phyloP scores from a whole-genome alignment of 2,113 vertebrate genomes.

The Montifringilla adamsi region DNA sequence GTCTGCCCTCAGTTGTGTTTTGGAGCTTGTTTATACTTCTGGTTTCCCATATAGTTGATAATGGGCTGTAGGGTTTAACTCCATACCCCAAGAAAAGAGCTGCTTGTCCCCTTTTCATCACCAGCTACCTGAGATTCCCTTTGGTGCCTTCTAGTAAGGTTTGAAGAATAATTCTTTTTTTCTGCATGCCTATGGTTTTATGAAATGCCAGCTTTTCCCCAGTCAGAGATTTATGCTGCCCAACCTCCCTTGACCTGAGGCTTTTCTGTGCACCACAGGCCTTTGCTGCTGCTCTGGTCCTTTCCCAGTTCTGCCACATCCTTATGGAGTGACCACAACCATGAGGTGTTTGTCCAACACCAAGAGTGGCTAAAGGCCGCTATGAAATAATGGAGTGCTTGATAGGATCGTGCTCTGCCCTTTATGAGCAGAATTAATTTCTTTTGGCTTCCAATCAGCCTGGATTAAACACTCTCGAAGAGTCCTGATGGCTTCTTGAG shows the following conservation, averaged over 20 bases:
- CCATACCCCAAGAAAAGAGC: neutral
- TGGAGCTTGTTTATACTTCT: neutral
- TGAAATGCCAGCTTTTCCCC: neutral
- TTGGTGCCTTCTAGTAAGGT: neutral
- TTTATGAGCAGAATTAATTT: neutral
- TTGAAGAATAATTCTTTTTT: neutral
- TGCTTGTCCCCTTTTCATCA: neutral
- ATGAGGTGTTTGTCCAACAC: neutral
- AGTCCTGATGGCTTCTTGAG: constrained; percentile 34
- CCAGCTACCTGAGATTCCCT: neutral
- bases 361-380: accelerated
- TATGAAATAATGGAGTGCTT: neutral
- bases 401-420: neutral
- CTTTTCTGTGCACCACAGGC: neutral
- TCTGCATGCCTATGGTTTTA: neutral
- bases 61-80: neutral
- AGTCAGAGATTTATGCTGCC: neutral
- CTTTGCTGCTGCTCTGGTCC: neutral
- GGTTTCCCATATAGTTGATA: neutral
- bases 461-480: constrained; percentile 24
- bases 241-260: neutral
- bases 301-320: neutral
- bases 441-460: neutral
- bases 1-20: neutral
- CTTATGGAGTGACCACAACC: neutral